phyloP scores from a whole-genome alignment of 2,797 vertebrate genomes.

The Setipinna tenuifilis region DNA sequence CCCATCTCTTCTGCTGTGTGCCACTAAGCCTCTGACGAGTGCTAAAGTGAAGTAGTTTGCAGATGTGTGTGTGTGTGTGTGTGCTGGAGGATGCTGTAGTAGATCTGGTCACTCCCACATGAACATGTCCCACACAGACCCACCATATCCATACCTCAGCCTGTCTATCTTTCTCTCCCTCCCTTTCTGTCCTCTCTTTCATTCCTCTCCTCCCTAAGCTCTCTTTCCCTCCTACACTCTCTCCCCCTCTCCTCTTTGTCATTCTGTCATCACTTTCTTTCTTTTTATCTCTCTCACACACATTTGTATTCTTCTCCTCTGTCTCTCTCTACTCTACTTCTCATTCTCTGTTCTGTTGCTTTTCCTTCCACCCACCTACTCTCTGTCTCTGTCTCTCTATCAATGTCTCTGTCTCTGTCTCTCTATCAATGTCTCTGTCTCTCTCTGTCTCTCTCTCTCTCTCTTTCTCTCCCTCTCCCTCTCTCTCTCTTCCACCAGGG shows the following conservation, averaged over 20 bases:
- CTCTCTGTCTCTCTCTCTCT: conserved; percentile 17
- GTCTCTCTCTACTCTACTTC: background rate
- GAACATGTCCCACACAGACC: background rate
- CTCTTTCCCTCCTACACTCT: conserved; percentile 42
- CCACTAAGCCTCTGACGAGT: background rate
- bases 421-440: conserved; percentile 6
- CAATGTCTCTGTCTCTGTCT: conserved; percentile 8
- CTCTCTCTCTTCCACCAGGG: background rate
- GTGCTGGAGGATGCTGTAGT: background rate
- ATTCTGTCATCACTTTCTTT: too few relatives aligned
- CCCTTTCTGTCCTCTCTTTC: background rate
- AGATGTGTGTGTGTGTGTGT: too few relatives aligned
- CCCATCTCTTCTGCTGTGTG: background rate
- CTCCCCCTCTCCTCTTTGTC: background rate
- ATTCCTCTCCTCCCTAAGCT: background rate
- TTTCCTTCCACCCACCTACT: too few relatives aligned
- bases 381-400: background rate
- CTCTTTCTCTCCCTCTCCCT: conserved; percentile 13
- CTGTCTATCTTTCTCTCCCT: conserved; percentile 44
- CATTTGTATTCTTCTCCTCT: too few relatives aligned
- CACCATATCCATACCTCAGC: background rate
- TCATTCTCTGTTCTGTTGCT: background rate
- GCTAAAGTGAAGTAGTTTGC: background rate
- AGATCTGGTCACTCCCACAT: background rate
- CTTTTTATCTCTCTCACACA: background rate